A percentile compares a stretch with the other conserved stretches of the same genome.
Conservation (phyloP, 2,888 invertebrate genomes). For the Scaptomyza cyrtandrae region DNA sequence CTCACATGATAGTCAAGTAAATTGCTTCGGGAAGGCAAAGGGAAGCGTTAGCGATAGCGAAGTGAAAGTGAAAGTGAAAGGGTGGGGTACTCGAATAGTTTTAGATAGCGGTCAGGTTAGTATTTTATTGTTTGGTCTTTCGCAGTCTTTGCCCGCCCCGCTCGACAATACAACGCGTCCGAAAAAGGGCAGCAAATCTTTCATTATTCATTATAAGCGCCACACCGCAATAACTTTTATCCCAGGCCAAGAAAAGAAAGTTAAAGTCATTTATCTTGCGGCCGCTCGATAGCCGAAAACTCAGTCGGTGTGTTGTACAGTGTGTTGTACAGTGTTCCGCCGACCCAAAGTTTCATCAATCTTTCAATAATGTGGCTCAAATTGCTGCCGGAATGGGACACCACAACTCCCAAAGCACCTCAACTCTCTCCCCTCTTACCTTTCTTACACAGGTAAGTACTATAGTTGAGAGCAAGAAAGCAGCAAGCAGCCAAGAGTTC, state of each 20-base stretch:
- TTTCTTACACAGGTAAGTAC: slow-evolving; percentile 26
- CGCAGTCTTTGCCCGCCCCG: slow-evolving; percentile 1
- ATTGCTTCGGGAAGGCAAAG: slow-evolving; percentile 9
- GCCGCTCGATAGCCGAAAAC: slow-evolving; percentile 46
- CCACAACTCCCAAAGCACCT: not conserved
- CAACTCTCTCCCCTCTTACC: not conserved
- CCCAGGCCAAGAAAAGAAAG: slow-evolving; percentile 27
- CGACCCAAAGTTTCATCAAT: slow-evolving; percentile 69
- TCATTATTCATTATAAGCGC: slow-evolving; percentile 77
- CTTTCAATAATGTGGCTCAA: slow-evolving; percentile 73
- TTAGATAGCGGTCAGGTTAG: slow-evolving; percentile 55
- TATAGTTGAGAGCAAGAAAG: slow-evolving; percentile 6
- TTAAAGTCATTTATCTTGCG: slow-evolving; percentile 74
- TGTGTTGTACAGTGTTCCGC: slow-evolving; percentile 6
- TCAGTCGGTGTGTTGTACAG: slow-evolving; percentile 27
- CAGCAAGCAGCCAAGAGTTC: slow-evolving; percentile 53
- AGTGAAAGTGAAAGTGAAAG: not conserved
- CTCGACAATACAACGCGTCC: slow-evolving; percentile 62
- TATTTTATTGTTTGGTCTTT: slow-evolving; percentile 68
- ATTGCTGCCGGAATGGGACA: slow-evolving; percentile 28
- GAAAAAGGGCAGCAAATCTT: slow-evolving; percentile 69
- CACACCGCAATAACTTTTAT: slow-evolving; percentile 71
- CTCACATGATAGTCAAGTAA: slow-evolving; percentile 42
- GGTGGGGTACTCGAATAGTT: slow-evolving; percentile 52
- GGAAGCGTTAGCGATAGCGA: not conserved